Conservation (phyloP, 2,888 invertebrate genomes). For the Rhaphigaster nebulosa region DNA sequence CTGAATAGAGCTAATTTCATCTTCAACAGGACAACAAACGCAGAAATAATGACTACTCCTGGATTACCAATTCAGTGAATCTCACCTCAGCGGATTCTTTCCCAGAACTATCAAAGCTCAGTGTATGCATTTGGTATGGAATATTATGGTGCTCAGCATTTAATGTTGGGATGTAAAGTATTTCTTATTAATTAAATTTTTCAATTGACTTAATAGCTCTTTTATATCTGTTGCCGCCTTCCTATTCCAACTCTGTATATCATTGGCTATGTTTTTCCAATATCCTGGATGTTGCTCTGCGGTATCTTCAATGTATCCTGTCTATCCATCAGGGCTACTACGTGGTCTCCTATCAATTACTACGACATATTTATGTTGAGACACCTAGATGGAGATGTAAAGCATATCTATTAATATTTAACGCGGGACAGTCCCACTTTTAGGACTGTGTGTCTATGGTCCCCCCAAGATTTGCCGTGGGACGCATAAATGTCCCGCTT, state of each 20-base stretch:
- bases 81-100: neutral
- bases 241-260: neutral
- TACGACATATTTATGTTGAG: too few relatives aligned
- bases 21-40: slow-evolving; percentile 19
- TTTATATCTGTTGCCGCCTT: neutral
- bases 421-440: too few relatives aligned
- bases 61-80: neutral
- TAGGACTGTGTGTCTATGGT: too few relatives aligned
- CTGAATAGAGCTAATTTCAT: slow-evolving; percentile 47
- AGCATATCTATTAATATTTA: too few relatives aligned
- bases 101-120: neutral
- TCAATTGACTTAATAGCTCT: neutral
- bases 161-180: neutral
- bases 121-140: neutral
- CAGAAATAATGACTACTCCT: slow-evolving; percentile 11
- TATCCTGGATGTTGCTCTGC: too few relatives aligned
- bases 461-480: too few relatives aligned
- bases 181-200: neutral
- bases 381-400: too few relatives aligned
- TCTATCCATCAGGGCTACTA: too few relatives aligned
- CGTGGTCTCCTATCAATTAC: too few relatives aligned
- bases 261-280: neutral
- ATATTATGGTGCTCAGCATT: neutral
- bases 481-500: too few relatives aligned
- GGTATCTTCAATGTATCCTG: too few relatives aligned